Percentiles rank a stretch among this genome's conserved stretches.
phyloP scores from a whole-genome alignment of 2,888 invertebrate species.

The Lasioglossum calceatum region DNA sequence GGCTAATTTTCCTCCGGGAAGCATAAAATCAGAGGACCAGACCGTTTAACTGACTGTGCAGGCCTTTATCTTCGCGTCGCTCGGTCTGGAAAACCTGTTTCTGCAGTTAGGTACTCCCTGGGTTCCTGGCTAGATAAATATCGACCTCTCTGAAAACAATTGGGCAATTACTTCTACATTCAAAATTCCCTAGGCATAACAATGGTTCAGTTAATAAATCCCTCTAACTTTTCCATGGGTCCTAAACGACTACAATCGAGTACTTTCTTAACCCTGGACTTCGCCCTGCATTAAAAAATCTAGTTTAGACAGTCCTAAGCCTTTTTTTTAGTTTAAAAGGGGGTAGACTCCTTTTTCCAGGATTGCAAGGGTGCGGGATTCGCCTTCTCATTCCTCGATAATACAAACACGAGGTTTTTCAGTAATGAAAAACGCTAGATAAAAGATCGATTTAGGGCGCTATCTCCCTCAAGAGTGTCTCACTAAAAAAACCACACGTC shows the following conservation, averaged over 20 bases:
- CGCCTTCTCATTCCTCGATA: no score
- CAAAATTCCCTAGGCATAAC: background rate
- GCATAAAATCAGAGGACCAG: conserved; percentile 36
- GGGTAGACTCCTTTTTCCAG: no score
- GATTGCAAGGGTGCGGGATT: no score
- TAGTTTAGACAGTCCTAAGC: background rate
- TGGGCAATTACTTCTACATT: background rate
- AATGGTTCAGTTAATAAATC: background rate
- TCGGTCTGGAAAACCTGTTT: background rate
- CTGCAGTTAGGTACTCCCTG: background rate
- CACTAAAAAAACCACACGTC: no score
- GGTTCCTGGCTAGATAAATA: background rate
- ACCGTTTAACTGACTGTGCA: background rate
- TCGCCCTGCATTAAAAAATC: no score
- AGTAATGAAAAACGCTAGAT: no score
- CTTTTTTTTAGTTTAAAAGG: no score
- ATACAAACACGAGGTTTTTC: no score
- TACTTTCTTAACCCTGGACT: no score
- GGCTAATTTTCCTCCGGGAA: conserved; percentile 49
- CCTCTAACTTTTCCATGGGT: background rate
- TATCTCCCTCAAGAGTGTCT: no score
- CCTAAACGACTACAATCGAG: background rate
- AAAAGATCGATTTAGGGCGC: no score
- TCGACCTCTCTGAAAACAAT: background rate
- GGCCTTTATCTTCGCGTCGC: background rate